These are phyloP conservation scores for Montipora foliosa DNA, from an alignment of 64 coral and sea anemone species.

Conservation along the genomic window DNA sequence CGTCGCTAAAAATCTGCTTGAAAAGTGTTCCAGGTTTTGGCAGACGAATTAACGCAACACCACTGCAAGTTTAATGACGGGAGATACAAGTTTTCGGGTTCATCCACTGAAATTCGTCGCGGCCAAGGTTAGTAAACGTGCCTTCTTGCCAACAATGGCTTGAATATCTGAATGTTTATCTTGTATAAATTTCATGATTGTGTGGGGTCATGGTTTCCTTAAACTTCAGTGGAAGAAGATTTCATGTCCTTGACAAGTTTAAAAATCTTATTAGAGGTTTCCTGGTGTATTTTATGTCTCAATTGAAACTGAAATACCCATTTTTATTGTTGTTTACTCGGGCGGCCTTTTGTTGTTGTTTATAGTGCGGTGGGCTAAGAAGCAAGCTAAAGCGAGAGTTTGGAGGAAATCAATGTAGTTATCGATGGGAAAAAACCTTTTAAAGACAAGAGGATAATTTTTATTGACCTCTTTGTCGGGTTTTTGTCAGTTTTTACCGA, in stretches of 20 bases:
- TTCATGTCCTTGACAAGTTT: not conserved
- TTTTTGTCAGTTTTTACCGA: constrained; percentile 13
- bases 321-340: constrained; percentile 87
- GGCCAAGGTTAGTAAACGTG: constrained; percentile 32
- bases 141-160: constrained; percentile 29
- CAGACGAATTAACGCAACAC: not conserved
- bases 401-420: not conserved
- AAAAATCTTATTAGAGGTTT: constrained; percentile 11
- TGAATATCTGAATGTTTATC: constrained; percentile 33
- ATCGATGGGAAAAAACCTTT: not conserved
- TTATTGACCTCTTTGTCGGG: constrained; percentile 23
- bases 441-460: not conserved
- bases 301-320: constrained; percentile 59
- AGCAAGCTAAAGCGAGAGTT: not conserved
- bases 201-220: not conserved
- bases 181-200: not conserved
- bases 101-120: constrained; percentile 25
- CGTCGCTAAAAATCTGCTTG: not conserved
- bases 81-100: not conserved
- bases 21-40: not conserved
- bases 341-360: constrained; percentile 78
- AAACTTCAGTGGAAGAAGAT: not conserved
- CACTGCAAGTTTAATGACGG: not conserved
- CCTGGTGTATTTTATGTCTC: constrained; percentile 24
- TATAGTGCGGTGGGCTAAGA: constrained; percentile 61